Evolutionary conservation across 2,888 invertebrate genomes (phyloP), one percentile per base, ranked within the genome.

Genomic region (Cantharis flavilabris): DNA sequence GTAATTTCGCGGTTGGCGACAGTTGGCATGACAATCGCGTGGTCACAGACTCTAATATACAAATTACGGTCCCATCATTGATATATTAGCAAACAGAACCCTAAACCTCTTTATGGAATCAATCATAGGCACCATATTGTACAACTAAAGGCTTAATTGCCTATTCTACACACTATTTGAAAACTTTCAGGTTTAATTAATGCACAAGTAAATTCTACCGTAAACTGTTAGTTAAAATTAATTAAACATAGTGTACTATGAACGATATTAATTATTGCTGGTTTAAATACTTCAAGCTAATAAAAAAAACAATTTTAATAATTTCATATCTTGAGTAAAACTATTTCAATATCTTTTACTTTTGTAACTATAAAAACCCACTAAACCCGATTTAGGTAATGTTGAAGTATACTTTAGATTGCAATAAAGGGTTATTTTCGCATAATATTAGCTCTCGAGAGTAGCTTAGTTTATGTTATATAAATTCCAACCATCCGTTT

Each of bases 1-100:
- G 79, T 77, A 79, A 79, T 80, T 82, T 80, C 79, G 81, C 79
- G 81, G 81, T 75, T 81, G 80, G 83, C 81, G 81, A 81, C 83
- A 83, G 81, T 81, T 83, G 82, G 83, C 75, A 79, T 81, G 82
- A 83, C 83, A 82, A 83, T 82, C 81, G 82, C 80, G 75, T 80
- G 83, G 81, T 80, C 81, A 76, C 81, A 80, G 80, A 81, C 81
- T 81, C 82, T 82, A 82, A 82, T 82, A 82, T 82, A 82, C 82
- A 81, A 82, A 82, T 82, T 82, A 82, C 82, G 81, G 82, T 81
- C 81, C 79, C 81, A 82, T 82, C 81, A 80, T 81, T 82, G 81
- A 82, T 81, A 82, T 81, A 81, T 81, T 81, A 81, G 81, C 81
- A 80, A 80, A 80, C 80, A 80, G 78, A 78, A 70, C 72, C 76